phyloP scores from a whole-genome alignment of 2,888 invertebrate species.

The Polyploca ridens region DNA sequence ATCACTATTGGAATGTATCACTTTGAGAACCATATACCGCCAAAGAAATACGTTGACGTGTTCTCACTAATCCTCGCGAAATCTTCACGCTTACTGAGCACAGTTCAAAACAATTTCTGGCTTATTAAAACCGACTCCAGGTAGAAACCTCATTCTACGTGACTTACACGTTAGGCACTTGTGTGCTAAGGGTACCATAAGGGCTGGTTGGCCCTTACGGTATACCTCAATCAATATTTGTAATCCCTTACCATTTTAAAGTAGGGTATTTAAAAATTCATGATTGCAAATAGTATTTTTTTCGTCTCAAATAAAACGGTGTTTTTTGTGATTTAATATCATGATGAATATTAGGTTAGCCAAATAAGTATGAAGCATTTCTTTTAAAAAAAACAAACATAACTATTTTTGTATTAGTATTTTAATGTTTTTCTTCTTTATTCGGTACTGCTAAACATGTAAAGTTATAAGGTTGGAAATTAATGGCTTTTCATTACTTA shows the following conservation, averaged over 20 bases:
- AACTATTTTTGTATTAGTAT: too few relatives aligned
- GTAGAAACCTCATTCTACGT: slow-evolving; percentile 53
- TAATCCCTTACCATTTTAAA: slow-evolving; percentile 41
- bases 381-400: too few relatives aligned
- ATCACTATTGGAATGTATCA: neutral
- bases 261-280: slow-evolving; percentile 39
- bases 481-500: neutral
- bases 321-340: neutral
- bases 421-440: too few relatives aligned
- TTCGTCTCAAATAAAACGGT: neutral
- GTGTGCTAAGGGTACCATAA: slow-evolving; percentile 24
- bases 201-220: slow-evolving; percentile 40
- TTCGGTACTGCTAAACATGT: too few relatives aligned
- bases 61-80: slow-evolving; percentile 70
- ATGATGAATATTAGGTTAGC: neutral
- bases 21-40: slow-evolving; percentile 55
- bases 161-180: slow-evolving; percentile 15
- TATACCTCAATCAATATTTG: slow-evolving; percentile 64
- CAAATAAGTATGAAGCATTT: neutral
- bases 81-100: slow-evolving; percentile 78
- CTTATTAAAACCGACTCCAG: slow-evolving; percentile 74
- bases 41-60: slow-evolving; percentile 57
- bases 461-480: too few relatives aligned
- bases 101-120: slow-evolving; percentile 81
- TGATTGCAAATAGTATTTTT: slow-evolving; percentile 6